Evolutionary conservation across 2,113 vertebrate genomes (phyloP).

Genomic region (Podocnemis expansa): DNA sequence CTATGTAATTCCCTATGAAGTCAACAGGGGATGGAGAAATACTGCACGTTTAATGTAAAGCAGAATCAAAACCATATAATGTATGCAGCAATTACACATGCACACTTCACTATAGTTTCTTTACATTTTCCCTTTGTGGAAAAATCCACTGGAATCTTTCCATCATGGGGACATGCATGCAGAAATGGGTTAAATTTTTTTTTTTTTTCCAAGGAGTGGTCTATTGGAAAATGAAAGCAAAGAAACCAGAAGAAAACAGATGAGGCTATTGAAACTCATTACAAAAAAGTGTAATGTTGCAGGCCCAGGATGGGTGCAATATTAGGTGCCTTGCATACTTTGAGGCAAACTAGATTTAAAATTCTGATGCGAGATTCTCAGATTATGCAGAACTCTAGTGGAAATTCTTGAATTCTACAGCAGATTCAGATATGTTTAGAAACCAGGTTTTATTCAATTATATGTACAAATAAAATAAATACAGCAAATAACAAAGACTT

Average conservation of each 20-base stretch:
- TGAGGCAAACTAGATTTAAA: fast-evolving
- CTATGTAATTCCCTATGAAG: background rate
- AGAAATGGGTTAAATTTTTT: background rate
- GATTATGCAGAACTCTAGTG: background rate
- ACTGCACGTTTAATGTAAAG: background rate
- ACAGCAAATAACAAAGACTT: background rate
- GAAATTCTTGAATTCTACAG: background rate
- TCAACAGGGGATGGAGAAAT: too few species aligned
- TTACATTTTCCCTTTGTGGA: too few species aligned
- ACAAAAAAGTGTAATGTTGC: fast-evolving
- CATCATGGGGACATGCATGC: background rate
- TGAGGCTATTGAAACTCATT: background rate
- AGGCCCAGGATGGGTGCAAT: background rate
- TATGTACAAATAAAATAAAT: background rate
- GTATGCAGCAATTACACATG: background rate
- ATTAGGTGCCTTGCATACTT: background rate
- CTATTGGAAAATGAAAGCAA: background rate
- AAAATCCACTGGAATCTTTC: too few species aligned
- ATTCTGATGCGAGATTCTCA: background rate
- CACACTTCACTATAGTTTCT: background rate
- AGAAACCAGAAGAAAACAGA: background rate
- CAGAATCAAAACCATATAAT: background rate
- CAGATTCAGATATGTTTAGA: background rate
- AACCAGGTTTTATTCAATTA: background rate
- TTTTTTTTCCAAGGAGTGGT: background rate